Evolutionary conservation across 1,140 invertebrate species (phyloP), one percentile per base, ranked within the genome.

Genomic region (Heliconius hermathena): DNA sequence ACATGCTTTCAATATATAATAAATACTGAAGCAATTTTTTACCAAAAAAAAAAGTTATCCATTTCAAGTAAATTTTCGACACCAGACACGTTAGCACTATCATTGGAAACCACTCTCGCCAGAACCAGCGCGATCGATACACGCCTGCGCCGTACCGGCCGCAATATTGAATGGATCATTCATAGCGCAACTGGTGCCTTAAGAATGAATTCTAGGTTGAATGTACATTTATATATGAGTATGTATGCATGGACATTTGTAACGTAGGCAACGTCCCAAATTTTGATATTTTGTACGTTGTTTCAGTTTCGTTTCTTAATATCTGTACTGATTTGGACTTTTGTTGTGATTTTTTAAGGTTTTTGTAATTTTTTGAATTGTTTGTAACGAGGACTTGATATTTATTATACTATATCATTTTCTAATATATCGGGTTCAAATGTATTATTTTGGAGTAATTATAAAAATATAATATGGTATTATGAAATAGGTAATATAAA

Each of bases 91-190:
- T 81, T 81, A 73, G 60, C 20, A 26, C 13, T 13, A 54, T 9
- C 81, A 87, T 8, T 88, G 90, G 87, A 87, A 83, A 88, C 8
- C 79, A 81, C 84, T 36, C 41, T 73, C 46, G 60, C 71, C 81
- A 76, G 83, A 80, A 41, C 82, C 80, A 81, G 77, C 81, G 2
- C 83, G 91, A 91, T 93, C 92, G 90, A 93, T 93, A 29, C 76
- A 78, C 90, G 92, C 91, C 76, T 88, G 92, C 92, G 92, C 85
- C 73, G 26, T 81, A 13, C 73, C 13, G 70, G 20, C 84, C 77
- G 46, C 82, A 93, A 82, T 93, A 93, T 93, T 93, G 91, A 93
- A 93, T 93, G 92, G 83, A 85, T 85, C 92, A 94, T 94, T 94
- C 92, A 94, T 91, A 75, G 91, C 85, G 91, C 91, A 93, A 93